Base-by-base conservation (phyloP, 2,797 vertebrate genomes). In the Heterohyrax brucei region DNA sequence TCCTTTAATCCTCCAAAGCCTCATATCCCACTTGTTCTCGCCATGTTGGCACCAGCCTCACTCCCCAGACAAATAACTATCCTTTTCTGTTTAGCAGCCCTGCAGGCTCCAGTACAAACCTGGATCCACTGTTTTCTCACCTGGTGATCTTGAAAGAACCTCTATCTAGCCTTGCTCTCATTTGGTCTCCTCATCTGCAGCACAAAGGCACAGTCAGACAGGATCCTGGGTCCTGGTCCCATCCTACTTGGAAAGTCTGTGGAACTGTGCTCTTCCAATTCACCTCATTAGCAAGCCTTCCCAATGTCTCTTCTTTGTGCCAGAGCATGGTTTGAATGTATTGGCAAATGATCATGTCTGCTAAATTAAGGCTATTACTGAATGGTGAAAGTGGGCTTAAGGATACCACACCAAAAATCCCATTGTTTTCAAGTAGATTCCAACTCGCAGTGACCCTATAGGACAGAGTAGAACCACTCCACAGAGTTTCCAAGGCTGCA, bases 211-310 rank as follows among this genome's bases (percentile, higher is more conserved):
- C 21, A 44, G 53, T 28, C 2, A 5, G n/a, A 28, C 33, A 66
- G 76, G 70, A 56, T 46, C 48, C 4, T 14, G 21, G 0, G 0
- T n/a, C 61, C 26, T 1, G 3, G 14, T 24, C 33, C 39, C 19
- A 0, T 0, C 13, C 7, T 18, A 4, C 44, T 89, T 26, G 16
- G 8, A 61, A 39, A 66, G 33, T 16, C 39, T 48, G 12, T 61
- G 21, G 24, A 5, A 16, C 14, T 62, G 50, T 83, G 39, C 5
- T 68, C 0, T 77, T 61, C 46, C 84, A 39, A 4, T 44, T 44
- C 59, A 61, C 14, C 53, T 93, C 33, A 13, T 53, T 46, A 75
- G 94, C 33, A 19, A 95, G 77, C 13, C 68, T 96, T 83, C 46
- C 39, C 77, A 48, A 4, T 59, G 22, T 21, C 68, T 46, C 53